Evolutionary conservation across 2,797 vertebrate genomes (phyloP), one percentile per base, ranked within the genome.

Genomic region (Clangula hyemalis): DNA sequence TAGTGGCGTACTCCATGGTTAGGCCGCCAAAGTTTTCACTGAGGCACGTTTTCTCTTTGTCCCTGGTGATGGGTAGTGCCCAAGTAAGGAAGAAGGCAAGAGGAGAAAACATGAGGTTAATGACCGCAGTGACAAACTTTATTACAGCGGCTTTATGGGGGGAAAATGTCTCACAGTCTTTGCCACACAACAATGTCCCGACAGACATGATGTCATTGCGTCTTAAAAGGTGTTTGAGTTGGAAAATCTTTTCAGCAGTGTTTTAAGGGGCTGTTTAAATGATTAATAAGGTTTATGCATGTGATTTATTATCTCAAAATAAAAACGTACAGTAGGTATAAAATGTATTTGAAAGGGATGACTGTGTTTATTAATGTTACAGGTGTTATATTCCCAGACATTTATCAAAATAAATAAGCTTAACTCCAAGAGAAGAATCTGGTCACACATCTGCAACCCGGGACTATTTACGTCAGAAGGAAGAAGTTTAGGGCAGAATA

Each of bases 201-300:
- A 95, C 92, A 98, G 97, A 97, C 96, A 91, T 96, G 97, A 98
- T 91, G 94, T 98, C 97, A 98, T 95, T 89, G 77, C 11, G 4
- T 93, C 96, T 97, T 97, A 78, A 96, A 97, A 96, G 93, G 94
- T 97, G 96, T 97, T 96, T 96, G 94, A 96, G 87, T 95, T 96
- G 95, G 95, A 97, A 98, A 97, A 96, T 72, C 82, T 80, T 96
- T 97, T 96, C 87, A 79, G 84, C 47, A 61, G 79, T 92, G 82
- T 96, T 97, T 96, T 92, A 93, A 89, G 86, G 62, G 68, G 60
- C 93, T 96, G 95, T 71, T 94, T 96, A 97, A 97, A 95, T 95
- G 91, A 97, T 97, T 96, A 96, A 94, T 94, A 97, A 96, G 87
- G 94, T 95, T 91, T 96, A 94, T 47, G 6, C 19, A 0, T 77